Percentiles rank a stretch among this genome's conserved stretches.
phyloP scores from a whole-genome alignment of 2,888 invertebrate genomes.

The Campoplex capitator region DNA sequence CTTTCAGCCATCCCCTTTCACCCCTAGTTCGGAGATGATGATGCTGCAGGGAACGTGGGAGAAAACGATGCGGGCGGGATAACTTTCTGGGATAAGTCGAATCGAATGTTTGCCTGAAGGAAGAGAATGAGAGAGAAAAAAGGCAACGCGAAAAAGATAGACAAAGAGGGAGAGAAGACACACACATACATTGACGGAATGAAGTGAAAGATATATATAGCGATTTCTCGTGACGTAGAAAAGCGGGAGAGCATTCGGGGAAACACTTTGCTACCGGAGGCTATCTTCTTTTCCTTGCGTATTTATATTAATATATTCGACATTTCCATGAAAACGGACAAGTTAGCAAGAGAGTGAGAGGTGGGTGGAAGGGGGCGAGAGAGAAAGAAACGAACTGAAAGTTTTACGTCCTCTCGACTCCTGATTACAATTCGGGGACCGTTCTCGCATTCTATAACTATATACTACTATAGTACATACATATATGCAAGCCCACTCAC shows the following conservation, averaged over 20 bases:
- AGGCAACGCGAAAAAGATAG: background rate
- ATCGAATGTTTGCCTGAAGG: conserved; percentile 49
- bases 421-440: conserved; percentile 47
- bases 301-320: conserved; percentile 65
- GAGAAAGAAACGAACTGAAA: conserved; percentile 8
- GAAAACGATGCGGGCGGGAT: conserved; percentile 42
- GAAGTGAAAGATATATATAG: conserved; percentile 11
- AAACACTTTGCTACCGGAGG: conserved; percentile 53
- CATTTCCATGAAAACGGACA: conserved; percentile 45
- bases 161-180: conserved; percentile 3
- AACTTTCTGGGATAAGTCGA: conserved; percentile 49
- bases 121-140: conserved; percentile 4
- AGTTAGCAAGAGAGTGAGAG: conserved; percentile 20
- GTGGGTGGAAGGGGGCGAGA: background rate
- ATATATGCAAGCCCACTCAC: background rate
- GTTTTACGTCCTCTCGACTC: conserved; percentile 45
- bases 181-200: conserved; percentile 10
- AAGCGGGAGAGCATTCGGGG: conserved; percentile 20
- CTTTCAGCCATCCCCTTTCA: conserved; percentile 6
- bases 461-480: conserved; percentile 18
- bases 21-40: conserved; percentile 9
- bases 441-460: conserved; percentile 2
- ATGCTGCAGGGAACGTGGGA: conserved; percentile 26
- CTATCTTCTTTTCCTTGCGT: conserved; percentile 43
- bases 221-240: background rate